Evolutionary conservation across 2,113 vertebrate genomes (phyloP).

Genomic region (Cheilinus undulatus): DNA sequence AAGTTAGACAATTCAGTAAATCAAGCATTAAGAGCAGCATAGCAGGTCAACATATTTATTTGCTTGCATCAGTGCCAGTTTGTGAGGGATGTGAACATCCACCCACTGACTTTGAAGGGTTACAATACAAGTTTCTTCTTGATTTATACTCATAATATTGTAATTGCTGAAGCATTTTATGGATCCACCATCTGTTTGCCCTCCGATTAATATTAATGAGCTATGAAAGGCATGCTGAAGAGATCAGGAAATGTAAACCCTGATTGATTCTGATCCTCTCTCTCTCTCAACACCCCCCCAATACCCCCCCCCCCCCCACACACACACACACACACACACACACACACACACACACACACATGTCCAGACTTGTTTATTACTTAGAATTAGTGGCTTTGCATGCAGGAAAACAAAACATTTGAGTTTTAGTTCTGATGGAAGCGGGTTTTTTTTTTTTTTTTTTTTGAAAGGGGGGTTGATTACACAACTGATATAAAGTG

Average conservation of each 20-base stretch:
- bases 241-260: slow-evolving; percentile 14
- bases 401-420: background rate
- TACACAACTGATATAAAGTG: slow-evolving; percentile 23
- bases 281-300: too few relatives aligned
- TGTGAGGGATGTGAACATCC: slow-evolving; percentile 29
- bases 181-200: slow-evolving; percentile 45
- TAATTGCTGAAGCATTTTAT: slow-evolving; percentile 4
- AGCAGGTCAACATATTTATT: slow-evolving; percentile 50
- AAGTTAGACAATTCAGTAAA: slow-evolving; percentile 55
- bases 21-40: slow-evolving; percentile 46
- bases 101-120: slow-evolving; percentile 31
- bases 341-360: too few relatives aligned
- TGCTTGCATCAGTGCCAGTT: slow-evolving; percentile 23
- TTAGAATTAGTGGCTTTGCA: slow-evolving; percentile 4
- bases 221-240: slow-evolving; percentile 25
- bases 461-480: background rate
- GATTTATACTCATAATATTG: slow-evolving; percentile 6
- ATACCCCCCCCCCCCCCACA: too few relatives aligned
- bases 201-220: slow-evolving; percentile 26
- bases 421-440: background rate
- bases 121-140: background rate
- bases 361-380: slow-evolving; percentile 14
- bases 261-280: background rate
- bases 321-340: too few relatives aligned
- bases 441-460: background rate